A percentile compares a stretch with the other conserved stretches of the same genome.
phyloP scores from a whole-genome alignment of 2,888 invertebrate species.

The Neoscelio sp. region DNA sequence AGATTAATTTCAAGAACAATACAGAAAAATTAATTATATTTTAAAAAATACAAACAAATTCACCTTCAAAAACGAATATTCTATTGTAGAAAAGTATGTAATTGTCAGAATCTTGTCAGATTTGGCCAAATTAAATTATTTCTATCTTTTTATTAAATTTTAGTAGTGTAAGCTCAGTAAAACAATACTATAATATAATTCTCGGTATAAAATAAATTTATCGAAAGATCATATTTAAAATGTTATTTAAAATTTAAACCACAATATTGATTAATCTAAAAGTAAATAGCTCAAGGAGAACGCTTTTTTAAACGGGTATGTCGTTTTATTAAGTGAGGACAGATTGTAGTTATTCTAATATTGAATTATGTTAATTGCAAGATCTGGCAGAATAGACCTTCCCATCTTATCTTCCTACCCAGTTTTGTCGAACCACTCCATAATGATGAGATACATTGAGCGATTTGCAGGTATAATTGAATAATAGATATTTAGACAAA shows the following conservation, averaged over 20 bases:
- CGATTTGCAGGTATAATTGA: conserved; percentile 41
- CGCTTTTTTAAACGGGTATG: not conserved
- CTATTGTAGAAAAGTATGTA: no score
- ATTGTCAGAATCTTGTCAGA: no score
- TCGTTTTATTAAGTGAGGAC: not conserved
- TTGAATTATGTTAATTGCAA: conserved; percentile 9
- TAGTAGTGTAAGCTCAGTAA: no score
- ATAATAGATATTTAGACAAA: conserved; percentile 28
- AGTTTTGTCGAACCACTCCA: not conserved
- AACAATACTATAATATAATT: no score
- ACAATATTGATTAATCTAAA: conserved; percentile 10
- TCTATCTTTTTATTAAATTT: no score
- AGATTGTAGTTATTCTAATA: conserved; percentile 8
- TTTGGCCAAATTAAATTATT: no score
- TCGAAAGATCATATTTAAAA: no score
- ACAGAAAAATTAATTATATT: no score
- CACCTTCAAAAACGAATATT: no score
- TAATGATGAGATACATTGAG: conserved; percentile 23
- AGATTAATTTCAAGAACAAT: no score
- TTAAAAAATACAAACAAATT: no score
- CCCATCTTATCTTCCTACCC: not conserved
- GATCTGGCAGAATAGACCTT: not conserved
- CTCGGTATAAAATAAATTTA: no score
- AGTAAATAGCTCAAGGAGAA: not conserved
- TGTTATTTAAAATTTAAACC: conserved; percentile 13